Percentiles rank a stretch among this genome's conserved stretches.
Conservation (phyloP, 2,113 vertebrate species). For the Herpailurus yagouaroundi region DNA sequence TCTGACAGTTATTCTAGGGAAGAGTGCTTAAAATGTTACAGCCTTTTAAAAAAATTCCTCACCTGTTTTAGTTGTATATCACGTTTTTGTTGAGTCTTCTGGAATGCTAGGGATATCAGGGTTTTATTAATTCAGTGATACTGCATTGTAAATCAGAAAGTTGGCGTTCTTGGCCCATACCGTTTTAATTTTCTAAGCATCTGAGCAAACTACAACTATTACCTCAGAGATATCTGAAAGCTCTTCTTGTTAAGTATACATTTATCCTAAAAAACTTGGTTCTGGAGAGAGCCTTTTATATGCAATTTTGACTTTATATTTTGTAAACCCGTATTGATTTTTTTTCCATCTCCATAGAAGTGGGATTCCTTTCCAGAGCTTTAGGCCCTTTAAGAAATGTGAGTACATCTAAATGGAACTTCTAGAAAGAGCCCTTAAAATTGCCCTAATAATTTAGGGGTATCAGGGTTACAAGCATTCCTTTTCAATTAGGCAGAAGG, state of each 20-base stretch:
- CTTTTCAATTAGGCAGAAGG: not conserved
- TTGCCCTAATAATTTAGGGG: not conserved
- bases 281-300: slow-evolving; percentile 54
- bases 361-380: slow-evolving; percentile 48
- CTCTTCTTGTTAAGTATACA: slow-evolving; percentile 69
- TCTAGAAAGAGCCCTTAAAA: slow-evolving; percentile 53
- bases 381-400: slow-evolving; percentile 38
- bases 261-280: slow-evolving; percentile 63
- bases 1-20: slow-evolving; percentile 49
- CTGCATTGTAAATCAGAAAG: slow-evolving; percentile 74
- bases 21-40: slow-evolving; percentile 63
- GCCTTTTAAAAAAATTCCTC: slow-evolving; percentile 52
- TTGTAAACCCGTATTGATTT: slow-evolving; percentile 70
- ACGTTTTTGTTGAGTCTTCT: slow-evolving; percentile 64
- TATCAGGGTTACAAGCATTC: not conserved
- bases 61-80: slow-evolving; percentile 76
- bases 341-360: slow-evolving; percentile 20
- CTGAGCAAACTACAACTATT: slow-evolving; percentile 64
- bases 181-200: slow-evolving; percentile 73
- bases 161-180: slow-evolving; percentile 68
- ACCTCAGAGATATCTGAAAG: slow-evolving; percentile 75
- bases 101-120: slow-evolving; percentile 61
- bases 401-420: slow-evolving; percentile 48
- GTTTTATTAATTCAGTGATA: slow-evolving; percentile 78
- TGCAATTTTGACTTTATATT: slow-evolving; percentile 57